Percentiles rank a stretch among this genome's conserved stretches.
phyloP scores from a whole-genome alignment of 2,797 vertebrate species.

The Neosilurus hyrtlii region DNA sequence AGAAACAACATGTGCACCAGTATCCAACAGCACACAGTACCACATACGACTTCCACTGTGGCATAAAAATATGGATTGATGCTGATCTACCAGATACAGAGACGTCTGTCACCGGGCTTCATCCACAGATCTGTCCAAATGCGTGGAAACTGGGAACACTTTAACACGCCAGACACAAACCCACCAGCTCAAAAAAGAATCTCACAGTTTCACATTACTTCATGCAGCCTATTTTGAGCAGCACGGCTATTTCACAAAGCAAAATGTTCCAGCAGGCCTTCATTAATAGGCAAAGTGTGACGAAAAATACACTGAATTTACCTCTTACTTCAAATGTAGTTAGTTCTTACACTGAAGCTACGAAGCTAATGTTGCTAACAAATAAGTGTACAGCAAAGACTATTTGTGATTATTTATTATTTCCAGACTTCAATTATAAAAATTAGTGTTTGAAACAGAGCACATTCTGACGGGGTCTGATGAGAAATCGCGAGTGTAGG shows the following conservation, averaged over 20 bases:
- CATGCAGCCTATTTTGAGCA: constrained; percentile 37
- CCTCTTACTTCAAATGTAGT: constrained; percentile 25
- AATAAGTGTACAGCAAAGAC: neutral
- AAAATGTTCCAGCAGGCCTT: constrained; percentile 1
- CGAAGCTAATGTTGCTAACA: neutral
- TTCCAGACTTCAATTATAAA: neutral
- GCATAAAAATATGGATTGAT: constrained; percentile 8
- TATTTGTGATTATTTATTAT: no score
- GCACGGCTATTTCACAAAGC: constrained; percentile 28
- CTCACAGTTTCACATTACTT: constrained; percentile 28
- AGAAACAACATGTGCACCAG: constrained; percentile 20
- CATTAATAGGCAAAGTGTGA: neutral
- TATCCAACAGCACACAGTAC: constrained; percentile 24
- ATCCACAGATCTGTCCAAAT: constrained; percentile 27
- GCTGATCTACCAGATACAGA: constrained; percentile 27
- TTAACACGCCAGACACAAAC: constrained; percentile 17
- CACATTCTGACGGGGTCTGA: neutral
- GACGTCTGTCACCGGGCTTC: constrained; percentile 5
- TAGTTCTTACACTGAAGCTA: constrained; percentile 17
- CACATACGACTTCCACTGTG: neutral
- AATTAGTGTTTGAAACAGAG: neutral
- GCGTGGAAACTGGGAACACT: constrained; percentile 26
- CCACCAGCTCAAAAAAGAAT: constrained; percentile 17
- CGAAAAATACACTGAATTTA: neutral
- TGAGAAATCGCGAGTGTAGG: neutral